phyloP scores from a whole-genome alignment of 53 echinoderm and acorn worm genomes.

The Holothuria leucospilota region DNA sequence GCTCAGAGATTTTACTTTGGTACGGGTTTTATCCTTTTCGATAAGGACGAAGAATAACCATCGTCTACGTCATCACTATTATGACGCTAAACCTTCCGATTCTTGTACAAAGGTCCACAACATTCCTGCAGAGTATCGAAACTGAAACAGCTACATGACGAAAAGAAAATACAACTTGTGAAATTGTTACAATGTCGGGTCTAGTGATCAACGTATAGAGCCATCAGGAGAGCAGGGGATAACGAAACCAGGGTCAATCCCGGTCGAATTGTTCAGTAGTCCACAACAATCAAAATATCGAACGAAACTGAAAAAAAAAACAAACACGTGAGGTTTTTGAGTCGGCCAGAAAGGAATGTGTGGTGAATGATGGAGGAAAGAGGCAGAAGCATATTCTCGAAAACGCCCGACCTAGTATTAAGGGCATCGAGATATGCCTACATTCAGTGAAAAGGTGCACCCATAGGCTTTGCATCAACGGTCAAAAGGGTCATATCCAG shows the following conservation, averaged over 20 bases:
- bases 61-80: no score
- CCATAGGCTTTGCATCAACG: no score
- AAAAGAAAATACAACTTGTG: constrained; percentile 14
- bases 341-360: no score
- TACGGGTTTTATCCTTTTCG: constrained; percentile 80
- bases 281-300: not conserved
- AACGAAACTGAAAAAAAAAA: no score
- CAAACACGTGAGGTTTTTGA: no score
- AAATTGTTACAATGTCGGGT: not conserved
- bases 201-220: no score
- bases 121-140: constrained; percentile 52
- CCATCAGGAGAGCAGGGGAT: not conserved
- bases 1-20: constrained; percentile 64
- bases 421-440: no score
- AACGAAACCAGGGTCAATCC: not conserved
- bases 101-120: constrained; percentile 66
- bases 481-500: no score
- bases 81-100: constrained; percentile 61
- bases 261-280: constrained; percentile 10
- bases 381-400: no score
- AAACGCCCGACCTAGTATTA: no score
- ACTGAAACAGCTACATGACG: constrained; percentile 17
- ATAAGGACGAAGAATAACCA: constrained; percentile 51
- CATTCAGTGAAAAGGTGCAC: no score
- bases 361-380: no score